Evolutionary conservation across 2,113 vertebrate genomes (phyloP), one percentile per base, ranked within the genome.

Genomic region (Istiophorus platypterus): DNA sequence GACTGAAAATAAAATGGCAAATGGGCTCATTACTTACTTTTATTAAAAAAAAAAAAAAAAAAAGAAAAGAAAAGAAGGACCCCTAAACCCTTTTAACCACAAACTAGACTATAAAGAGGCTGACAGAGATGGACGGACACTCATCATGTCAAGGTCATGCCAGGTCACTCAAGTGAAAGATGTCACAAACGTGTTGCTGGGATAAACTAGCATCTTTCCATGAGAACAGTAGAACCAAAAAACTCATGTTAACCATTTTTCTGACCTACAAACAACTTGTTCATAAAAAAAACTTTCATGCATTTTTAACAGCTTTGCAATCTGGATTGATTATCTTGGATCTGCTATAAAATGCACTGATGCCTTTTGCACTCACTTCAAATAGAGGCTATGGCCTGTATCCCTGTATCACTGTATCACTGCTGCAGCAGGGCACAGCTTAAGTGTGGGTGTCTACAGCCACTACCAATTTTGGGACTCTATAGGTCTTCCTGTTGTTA

Each of bases 151-250:
- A 78, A 64, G 91, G 89, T 63, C 87, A 90, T 79, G 72, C 57
- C 85, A 86, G 93, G 90, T 90, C 84, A 87, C 64, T 81, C 80
- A 73, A 79, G 85, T 89, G 82, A 88, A 91, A 80, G 85, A 86
- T 87, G 82, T 90, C 87, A 89, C 45, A 84, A 81, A 79, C 82
- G 78, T 88, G 82, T 87, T 67, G 59, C 15, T 3, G 62, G 70
- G 15, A 70, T 69, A 83, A 84, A 88, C 85, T 45, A 85, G 37
- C 77, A 69, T 41, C 75, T 85, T 72, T 77, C n/a, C 74, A 85
- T 73, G 65, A 58, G 70, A 68, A 86, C 31, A 18, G 64, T 58
- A 57, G 57, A 80, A 12, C 12, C 45, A 75, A 71, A 58, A 18
- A 82, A 72, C 51, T 66, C 45, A 49, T 73, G 52, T 34, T 26